phyloP scores from a whole-genome alignment of 2,888 invertebrate species.

The Melanargia galathea region DNA sequence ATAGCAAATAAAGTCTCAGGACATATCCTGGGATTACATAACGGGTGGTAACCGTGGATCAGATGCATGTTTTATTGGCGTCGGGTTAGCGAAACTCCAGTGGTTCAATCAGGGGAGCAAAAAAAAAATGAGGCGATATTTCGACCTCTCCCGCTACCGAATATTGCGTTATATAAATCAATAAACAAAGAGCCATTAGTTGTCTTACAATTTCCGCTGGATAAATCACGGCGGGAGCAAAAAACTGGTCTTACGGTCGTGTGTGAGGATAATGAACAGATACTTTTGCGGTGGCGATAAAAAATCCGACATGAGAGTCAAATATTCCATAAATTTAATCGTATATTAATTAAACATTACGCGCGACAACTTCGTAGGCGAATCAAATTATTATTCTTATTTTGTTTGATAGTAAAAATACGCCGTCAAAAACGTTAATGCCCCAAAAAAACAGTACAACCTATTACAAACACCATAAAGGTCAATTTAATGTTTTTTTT shows the following conservation, averaged over 20 bases:
- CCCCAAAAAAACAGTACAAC: too few relatives aligned
- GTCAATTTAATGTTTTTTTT: too few relatives aligned
- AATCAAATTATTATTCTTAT: background rate
- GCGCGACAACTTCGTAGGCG: background rate
- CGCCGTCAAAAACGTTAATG: too few relatives aligned
- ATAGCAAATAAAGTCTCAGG: background rate
- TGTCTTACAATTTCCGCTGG: constrained; percentile 80
- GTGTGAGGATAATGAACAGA: constrained; percentile 63
- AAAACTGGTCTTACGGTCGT: constrained; percentile 60
- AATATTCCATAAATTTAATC: constrained; percentile 19
- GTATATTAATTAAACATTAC: constrained; percentile 17
- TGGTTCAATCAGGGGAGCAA: constrained; percentile 68
- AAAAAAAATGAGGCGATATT: constrained; percentile 62
- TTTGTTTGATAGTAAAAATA: background rate
- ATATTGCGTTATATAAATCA: constrained; percentile 79
- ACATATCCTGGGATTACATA: background rate
- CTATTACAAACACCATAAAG: too few relatives aligned
- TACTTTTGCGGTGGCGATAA: constrained; percentile 45
- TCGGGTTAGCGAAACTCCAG: constrained; percentile 54
- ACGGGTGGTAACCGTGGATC: constrained; percentile 2
- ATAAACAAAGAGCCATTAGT: constrained; percentile 81
- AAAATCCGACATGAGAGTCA: constrained; percentile 30
- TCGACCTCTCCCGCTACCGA: constrained; percentile 74
- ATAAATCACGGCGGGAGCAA: constrained; percentile 72
- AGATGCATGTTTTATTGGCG: constrained; percentile 39